phyloP scores from a whole-genome alignment of 2,888 invertebrate genomes.

The Luperina testacea region DNA sequence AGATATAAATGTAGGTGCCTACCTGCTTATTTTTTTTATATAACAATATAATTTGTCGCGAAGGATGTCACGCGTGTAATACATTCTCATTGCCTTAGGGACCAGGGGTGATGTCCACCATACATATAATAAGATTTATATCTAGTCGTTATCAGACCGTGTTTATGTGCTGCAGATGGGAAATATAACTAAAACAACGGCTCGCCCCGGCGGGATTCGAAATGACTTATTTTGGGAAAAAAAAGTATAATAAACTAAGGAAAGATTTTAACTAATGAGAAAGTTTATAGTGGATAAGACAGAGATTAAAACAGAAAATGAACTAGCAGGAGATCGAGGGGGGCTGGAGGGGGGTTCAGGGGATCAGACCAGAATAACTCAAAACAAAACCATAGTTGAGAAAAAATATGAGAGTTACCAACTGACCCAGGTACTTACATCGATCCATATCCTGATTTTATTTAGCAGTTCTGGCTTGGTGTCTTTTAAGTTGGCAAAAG shows the following conservation, averaged over 20 bases:
- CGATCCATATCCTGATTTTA: background rate
- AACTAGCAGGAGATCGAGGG: too few species aligned
- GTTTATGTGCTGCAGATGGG: conserved; percentile 35
- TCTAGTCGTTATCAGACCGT: conserved; percentile 37
- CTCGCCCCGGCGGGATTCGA: background rate
- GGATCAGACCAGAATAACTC: too few species aligned
- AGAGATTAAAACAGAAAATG: too few species aligned
- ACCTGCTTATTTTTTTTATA: conserved; percentile 14
- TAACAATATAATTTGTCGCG: conserved; percentile 49
- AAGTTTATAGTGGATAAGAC: too few species aligned
- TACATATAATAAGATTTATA: conserved; percentile 40
- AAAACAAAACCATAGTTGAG: background rate
- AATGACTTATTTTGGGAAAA: conserved; percentile 18
- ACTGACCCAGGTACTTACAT: background rate
- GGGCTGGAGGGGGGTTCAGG: too few species aligned
- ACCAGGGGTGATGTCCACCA: conserved; percentile 36
- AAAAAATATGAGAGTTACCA: background rate
- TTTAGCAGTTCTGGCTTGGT: background rate
- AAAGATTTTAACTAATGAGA: too few species aligned
- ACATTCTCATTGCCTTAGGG: conserved; percentile 59
- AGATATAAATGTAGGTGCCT: conserved; percentile 3
- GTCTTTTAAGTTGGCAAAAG: background rate
- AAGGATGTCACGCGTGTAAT: conserved; percentile 47
- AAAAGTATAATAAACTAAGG: background rate
- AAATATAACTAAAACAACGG: conserved; percentile 39